These are phyloP conservation scores for Forbesichthys agassizii DNA, from an alignment of 2,113 vertebrate genomes.

Conservation along the genomic window DNA sequence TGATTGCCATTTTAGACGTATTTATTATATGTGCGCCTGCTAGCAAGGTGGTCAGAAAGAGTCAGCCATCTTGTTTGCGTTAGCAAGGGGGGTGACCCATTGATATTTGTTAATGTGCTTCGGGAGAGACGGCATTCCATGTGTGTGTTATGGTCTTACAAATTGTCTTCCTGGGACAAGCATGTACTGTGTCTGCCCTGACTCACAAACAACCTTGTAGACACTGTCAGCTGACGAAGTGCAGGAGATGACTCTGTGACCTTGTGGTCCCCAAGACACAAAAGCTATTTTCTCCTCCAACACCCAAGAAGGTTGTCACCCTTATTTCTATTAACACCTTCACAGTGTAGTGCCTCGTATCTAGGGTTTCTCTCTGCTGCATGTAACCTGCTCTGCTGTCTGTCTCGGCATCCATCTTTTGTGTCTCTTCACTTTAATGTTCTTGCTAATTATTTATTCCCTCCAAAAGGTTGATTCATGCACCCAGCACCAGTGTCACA, in stretches of 20 bases:
- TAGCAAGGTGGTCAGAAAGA: too few species aligned
- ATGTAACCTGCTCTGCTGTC: neutral
- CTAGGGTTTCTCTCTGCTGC: neutral
- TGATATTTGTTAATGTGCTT: too few species aligned
- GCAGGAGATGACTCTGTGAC: neutral
- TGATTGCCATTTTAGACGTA: too few species aligned
- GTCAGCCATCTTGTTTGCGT: too few species aligned
- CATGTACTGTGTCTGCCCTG: neutral
- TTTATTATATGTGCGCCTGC: too few species aligned
- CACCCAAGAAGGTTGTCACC: neutral
- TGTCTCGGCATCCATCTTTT: neutral
- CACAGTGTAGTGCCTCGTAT: neutral
- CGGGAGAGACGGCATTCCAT: too few species aligned
- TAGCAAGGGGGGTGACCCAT: too few species aligned
- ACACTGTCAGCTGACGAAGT: neutral
- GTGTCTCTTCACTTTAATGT: neutral
- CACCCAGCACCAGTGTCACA: too few species aligned
- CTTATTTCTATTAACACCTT: constrained; percentile 1
- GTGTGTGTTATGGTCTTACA: neutral
- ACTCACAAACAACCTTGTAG: neutral
- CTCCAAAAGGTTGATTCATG: too few species aligned
- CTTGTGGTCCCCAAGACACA: neutral
- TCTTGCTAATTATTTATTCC: neutral
- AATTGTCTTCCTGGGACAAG: neutral
- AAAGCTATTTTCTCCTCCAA: constrained; percentile 4